Evolutionary conservation across 2,113 vertebrate species (phyloP), one percentile per base, ranked within the genome.

Genomic region (Apaloderma vittatum): DNA sequence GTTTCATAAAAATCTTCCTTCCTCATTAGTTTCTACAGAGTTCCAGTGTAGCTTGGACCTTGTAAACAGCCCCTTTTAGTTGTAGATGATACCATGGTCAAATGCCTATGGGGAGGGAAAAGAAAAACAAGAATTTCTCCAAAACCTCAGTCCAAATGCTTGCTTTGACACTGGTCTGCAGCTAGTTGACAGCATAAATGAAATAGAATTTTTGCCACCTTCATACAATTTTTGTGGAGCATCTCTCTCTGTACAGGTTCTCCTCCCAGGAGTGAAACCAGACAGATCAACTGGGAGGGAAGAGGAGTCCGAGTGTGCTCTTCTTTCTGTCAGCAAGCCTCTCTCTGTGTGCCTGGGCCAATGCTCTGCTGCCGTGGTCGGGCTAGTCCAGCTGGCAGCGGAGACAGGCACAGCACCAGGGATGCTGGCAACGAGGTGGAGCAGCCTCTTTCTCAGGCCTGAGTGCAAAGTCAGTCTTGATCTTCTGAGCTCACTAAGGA

Each of bases 1-100:
- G 7, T 13, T 13, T 92, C 93, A 27, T 12, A 74, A 92, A 94
- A 88, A 46, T 88, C 57, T 86, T 92, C 68, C 51, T 74, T 92
- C 59, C 65, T 89, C 48, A 45, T 89, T 91, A 81, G 30, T 63
- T 92, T 90, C 82, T 86, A 30, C 15, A 24, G 54, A 54, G 36
- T 46, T 88, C 63, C 36, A 82, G 22, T 23, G 24, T 74, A 30
- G 13, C 37, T 55, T 72, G 83, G 22, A 68, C 34, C 29, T 84
- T 78, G 65, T 84, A 87, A 87, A 81, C n/a, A 68, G 57, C 26
- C 17, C 40, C 10, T 67, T 68, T 81, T 57, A 74, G 12, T 7
- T 61, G 72, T 55, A n/a, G 26, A 20, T 96, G 57, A 84, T 84
- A 66, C 37, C 23, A 34, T 59, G 2, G 0, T 79, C 43, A 84